Percentiles rank a stretch among this genome's conserved stretches.
phyloP scores from a whole-genome alignment of 2,797 vertebrate species.

The Tapera naevia region DNA sequence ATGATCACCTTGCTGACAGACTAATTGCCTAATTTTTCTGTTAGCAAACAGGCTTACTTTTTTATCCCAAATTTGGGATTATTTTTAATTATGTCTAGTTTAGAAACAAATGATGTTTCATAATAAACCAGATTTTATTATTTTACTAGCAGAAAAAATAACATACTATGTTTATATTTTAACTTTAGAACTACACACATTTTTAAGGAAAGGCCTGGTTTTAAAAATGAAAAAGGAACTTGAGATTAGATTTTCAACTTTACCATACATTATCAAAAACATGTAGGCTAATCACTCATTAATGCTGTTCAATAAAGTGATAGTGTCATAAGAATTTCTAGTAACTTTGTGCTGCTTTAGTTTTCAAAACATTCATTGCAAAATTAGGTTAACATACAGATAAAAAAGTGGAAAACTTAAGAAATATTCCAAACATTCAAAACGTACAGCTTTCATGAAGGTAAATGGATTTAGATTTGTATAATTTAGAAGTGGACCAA shows the following conservation, averaged over 20 bases:
- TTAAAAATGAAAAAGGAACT: not conserved
- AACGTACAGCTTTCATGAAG: not conserved
- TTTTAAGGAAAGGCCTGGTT: not conserved
- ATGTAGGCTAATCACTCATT: not conserved
- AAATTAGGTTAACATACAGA: not conserved
- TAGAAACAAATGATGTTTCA: not conserved
- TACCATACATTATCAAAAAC: not conserved
- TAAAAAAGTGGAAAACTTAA: not conserved
- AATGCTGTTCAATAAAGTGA: not conserved
- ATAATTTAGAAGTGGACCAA: not conserved
- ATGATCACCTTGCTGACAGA: not conserved
- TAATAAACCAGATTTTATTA: not conserved
- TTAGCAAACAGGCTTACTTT: not conserved
- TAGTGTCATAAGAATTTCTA: not conserved
- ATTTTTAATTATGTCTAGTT: not conserved
- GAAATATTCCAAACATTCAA: not conserved
- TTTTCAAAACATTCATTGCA: not conserved
- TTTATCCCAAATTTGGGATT: not conserved
- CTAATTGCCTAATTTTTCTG: not conserved
- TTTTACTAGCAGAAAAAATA: not conserved
- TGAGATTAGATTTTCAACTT: not conserved
- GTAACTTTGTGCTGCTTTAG: not conserved
- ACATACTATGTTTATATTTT: not conserved
- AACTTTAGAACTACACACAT: not conserved
- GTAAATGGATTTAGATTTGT: not conserved